phyloP scores from a whole-genome alignment of 1,140 invertebrate species.

The Halictus rubicundus region DNA sequence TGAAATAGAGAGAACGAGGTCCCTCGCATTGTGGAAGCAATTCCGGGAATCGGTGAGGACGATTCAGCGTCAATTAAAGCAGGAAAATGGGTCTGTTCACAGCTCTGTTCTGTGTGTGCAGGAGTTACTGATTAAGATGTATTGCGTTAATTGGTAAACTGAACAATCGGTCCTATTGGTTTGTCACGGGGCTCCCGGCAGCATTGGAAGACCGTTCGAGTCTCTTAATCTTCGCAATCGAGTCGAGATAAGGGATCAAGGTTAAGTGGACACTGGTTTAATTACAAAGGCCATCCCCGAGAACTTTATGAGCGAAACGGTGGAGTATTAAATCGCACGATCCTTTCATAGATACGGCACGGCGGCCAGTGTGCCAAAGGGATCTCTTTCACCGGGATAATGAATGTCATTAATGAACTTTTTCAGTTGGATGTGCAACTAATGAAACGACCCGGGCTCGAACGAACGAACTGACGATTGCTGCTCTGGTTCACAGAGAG shows the following conservation, averaged over 20 bases:
- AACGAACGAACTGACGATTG: neutral
- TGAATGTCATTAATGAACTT: neutral
- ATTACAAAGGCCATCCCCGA: conserved; percentile 13
- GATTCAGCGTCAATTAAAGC: no score
- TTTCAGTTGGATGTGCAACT: neutral
- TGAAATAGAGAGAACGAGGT: no score
- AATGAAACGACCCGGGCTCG: neutral
- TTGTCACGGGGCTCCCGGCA: no score
- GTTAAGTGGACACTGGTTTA: conserved; percentile 22
- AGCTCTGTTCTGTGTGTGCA: no score
- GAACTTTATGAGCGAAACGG: conserved; percentile 2
- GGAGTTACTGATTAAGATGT: no score
- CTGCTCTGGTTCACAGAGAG: neutral
- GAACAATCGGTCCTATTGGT: no score
- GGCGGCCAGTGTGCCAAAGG: neutral
- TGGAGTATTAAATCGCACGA: neutral
- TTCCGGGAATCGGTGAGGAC: no score
- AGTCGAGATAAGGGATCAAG: conserved; percentile 24
- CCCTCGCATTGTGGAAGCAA: no score
- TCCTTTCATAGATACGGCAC: neutral
- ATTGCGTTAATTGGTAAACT: no score
- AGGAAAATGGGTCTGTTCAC: no score
- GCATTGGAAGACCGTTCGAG: neutral
- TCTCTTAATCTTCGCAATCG: conserved; percentile 20
- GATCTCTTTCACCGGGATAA: neutral